Conservation (phyloP, 2,797 vertebrate genomes). For the Cuculus canorus region DNA sequence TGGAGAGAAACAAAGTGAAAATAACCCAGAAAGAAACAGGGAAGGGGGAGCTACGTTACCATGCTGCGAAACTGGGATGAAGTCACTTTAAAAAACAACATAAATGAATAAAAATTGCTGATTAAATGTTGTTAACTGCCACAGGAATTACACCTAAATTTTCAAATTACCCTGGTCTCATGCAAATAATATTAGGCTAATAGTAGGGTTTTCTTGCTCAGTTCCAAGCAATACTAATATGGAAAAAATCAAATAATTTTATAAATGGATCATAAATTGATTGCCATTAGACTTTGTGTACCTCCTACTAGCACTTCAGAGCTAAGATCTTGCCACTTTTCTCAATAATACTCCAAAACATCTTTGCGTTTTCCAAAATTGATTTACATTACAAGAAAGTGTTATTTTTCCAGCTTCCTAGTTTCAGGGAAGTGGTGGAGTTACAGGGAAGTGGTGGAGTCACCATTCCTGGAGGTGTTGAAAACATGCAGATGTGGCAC, state of each 20-base stretch:
- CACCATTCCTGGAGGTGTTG: too few relatives aligned
- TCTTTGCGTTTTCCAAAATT: neutral
- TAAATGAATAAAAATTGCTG: neutral
- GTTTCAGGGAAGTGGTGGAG: too few relatives aligned
- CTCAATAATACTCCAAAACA: neutral
- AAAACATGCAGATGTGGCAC: too few relatives aligned
- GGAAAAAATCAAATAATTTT: neutral
- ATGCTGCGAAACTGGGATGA: neutral
- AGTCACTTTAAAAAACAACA: neutral
- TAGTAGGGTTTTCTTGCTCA: rapidly evolving
- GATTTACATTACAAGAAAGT: neutral
- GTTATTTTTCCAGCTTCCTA: neutral
- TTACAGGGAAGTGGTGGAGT: too few relatives aligned
- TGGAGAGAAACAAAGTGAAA: neutral
- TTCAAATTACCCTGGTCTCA: neutral
- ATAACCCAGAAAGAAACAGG: neutral
- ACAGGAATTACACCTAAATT: neutral
- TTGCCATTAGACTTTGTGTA: neutral
- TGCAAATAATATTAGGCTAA: neutral
- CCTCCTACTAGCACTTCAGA: neutral
- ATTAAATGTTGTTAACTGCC: neutral
- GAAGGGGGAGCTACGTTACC: neutral
- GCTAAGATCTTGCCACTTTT: neutral
- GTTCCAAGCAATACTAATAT: neutral
- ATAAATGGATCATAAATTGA: neutral